A percentile compares a stretch with the other conserved stretches of the same genome.
phyloP scores from a whole-genome alignment of 2,888 invertebrate genomes.

The Mactromeris polynyma region DNA sequence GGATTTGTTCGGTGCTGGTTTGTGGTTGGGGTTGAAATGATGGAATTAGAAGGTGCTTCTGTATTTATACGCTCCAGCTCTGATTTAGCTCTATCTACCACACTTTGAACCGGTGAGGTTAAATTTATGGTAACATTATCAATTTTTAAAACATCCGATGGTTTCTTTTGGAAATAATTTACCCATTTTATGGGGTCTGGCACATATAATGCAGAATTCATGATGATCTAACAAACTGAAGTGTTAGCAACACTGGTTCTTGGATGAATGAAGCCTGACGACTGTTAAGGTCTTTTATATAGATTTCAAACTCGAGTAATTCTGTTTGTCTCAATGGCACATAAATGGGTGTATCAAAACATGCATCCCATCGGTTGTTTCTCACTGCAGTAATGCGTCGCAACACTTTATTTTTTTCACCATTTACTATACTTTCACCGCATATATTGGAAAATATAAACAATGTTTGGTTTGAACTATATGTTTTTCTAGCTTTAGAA shows the following conservation, averaged over 20 bases:
- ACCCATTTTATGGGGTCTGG: conserved; percentile 67
- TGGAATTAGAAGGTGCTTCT: no score
- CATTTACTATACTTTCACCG: no score
- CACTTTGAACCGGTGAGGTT: no score
- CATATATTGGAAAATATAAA: no score
- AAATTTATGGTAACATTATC: no score
- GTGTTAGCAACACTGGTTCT: conserved; percentile 55
- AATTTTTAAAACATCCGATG: no score
- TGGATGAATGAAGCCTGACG: conserved; percentile 33
- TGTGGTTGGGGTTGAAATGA: no score
- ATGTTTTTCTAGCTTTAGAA: conserved; percentile 22
- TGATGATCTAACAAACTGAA: conserved; percentile 50
- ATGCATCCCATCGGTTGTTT: conserved; percentile 55
- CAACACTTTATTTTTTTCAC: conserved; percentile 51
- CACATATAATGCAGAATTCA: conserved; percentile 61
- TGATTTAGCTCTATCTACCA: no score
- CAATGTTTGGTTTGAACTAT: no score
- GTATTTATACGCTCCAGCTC: no score
- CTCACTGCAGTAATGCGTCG: conserved; percentile 45
- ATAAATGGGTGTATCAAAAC: conserved; percentile 39
- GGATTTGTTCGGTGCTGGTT: no score
- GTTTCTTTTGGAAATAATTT: conserved; percentile 55
- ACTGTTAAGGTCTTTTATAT: conserved; percentile 55
- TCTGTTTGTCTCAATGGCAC: conserved; percentile 57
- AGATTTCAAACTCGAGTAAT: conserved; percentile 54